Base-by-base conservation (phyloP, 2,113 vertebrate species). In the Prietella phreatophila region DNA sequence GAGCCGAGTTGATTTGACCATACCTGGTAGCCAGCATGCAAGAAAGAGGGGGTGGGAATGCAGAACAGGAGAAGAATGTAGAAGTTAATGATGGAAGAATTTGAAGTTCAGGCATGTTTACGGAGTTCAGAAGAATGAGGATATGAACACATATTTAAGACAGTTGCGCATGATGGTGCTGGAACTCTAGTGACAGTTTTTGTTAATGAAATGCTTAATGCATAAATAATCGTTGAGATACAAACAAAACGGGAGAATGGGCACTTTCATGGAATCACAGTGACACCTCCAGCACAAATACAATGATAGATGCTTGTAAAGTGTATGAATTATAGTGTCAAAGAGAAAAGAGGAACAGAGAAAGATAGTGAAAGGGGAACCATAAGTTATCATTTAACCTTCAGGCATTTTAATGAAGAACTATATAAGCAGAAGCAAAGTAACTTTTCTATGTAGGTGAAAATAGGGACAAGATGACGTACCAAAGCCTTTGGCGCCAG, bases 21-120 rank as follows among this genome's bases (percentile, higher is more conserved):
- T 93, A 93, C 92, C 95, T 95, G 92, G 92, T 60, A 93, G 85
- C 92, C 91, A 94, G 93, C 92, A 94, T 92, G 93, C 92, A 94
- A 92, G 88, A 90, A 89, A 85, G 50, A 10, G 69, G 14, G 33
- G 56, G 71, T 47, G 84, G 56, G n/a, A 47, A 76, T 85, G 65
- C 47, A 86, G n/a, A 88, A 85, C 65, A 82, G 60, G 47, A 87
- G 42, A 88, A 87, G 75, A 88, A 63, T 60, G 55, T 60, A 22
- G 83, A 42, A 55, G 50, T 90, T 84, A 90, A 80, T 55, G 84
- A 61, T 9, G 39, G 56, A 82, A 61, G 1, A 58, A 60, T 9
- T 11, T 36, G 14, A 61, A 36, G 53, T 58, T 58, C 58, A 58
- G 69, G 20, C 33, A 30, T 30, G 80, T 56, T 67, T 36, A 84